Percentiles rank a stretch among this genome's conserved stretches.
Evolutionary conservation across 2,113 vertebrate species (phyloP).

Genomic region (Leptodactylus fuscus): DNA sequence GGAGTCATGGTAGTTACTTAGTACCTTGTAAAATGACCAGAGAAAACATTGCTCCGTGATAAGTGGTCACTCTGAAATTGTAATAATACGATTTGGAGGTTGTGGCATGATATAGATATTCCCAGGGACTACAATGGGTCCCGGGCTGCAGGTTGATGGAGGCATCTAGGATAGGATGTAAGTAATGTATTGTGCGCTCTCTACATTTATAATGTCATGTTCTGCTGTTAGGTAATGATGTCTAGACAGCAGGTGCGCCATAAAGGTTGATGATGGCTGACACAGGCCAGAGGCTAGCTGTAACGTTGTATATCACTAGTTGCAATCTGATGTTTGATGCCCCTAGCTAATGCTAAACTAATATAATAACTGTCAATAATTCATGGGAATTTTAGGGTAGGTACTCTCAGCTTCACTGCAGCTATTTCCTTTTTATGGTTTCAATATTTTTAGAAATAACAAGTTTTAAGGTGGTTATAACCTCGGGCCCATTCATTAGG

Average conservation of each 20-base stretch:
- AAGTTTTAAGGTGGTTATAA: not conserved
- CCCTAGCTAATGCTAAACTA: constrained; percentile 21
- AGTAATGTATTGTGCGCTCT: not conserved
- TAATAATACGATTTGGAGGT: constrained; percentile 1
- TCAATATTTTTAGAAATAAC: constrained; percentile 25
- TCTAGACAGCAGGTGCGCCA: constrained; percentile 29
- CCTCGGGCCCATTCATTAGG: constrained; percentile 12
- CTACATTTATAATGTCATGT: constrained; percentile 42
- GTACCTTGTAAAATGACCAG: not conserved
- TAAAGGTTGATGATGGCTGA: constrained; percentile 30
- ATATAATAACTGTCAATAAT: constrained; percentile 38
- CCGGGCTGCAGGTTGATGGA: not conserved
- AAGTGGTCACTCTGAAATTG: not conserved
- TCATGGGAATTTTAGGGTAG: constrained; percentile 6
- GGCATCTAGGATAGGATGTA: constrained; percentile 5
- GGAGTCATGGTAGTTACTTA: not conserved
- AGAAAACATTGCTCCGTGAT: not conserved
- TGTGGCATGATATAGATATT: constrained; percentile 29
- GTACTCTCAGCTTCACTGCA: not conserved
- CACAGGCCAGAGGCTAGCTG: not conserved
- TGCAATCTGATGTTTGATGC: not conserved
- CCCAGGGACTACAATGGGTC: constrained; percentile 1
- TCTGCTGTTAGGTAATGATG: constrained; percentile 39
- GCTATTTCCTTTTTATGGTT: constrained; percentile 24
- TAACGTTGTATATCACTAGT: constrained; percentile 18